Evolutionary conservation across 2,113 vertebrate species (phyloP), one percentile per base, ranked within the genome.

Genomic region (Xenus cinereus): DNA sequence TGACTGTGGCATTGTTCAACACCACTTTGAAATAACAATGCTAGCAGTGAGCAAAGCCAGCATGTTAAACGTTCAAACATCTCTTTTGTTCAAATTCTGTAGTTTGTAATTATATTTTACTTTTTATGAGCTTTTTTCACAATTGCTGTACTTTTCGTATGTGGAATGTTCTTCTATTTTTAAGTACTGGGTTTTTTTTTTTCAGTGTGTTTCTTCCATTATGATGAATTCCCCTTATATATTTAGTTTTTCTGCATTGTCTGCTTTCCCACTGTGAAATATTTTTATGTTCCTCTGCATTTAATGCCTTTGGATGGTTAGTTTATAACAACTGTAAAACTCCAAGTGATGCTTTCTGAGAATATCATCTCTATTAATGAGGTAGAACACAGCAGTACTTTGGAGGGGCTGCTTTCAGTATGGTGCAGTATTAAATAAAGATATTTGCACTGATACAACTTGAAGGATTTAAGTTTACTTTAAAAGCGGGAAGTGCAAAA

Each of bases 221-320:
- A 41, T 41, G 10, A 62, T 64, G 19, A 72, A 41, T 74, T 79
- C 83, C 15, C 13, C 10, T 26, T 12, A 11, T 48, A 59, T 50
- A 68, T 39, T 67, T 84, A 26, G 3, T 10, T 89, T 76, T 92
- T 68, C 51, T 74, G 4, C 28, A 54, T 67, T 71, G 23, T 63
- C 72, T 64, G 19, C 21, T 95, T 83, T 84, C 54, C 57, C 14
- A 3, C 16, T 2, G 2, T 67, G 77, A 89, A 89, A 84, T 94
- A 73, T 84, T 96, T 96, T 95, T 74, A 95, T 62, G 64, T 96
- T 96, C 69, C 33, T 89, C 87, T 81, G 33, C 18, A 63, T 90
- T 96, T 90, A 60, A 77, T 69, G 54, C 22, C 43, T 84, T 90
- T 87, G 41, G 22, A 84, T 79, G 41, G 45, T 53, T 94, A 68